A percentile compares a stretch with the other conserved stretches of the same genome.
Evolutionary conservation across 2,113 vertebrate genomes (phyloP).

Genomic region (Cyanoliseus patagonus): DNA sequence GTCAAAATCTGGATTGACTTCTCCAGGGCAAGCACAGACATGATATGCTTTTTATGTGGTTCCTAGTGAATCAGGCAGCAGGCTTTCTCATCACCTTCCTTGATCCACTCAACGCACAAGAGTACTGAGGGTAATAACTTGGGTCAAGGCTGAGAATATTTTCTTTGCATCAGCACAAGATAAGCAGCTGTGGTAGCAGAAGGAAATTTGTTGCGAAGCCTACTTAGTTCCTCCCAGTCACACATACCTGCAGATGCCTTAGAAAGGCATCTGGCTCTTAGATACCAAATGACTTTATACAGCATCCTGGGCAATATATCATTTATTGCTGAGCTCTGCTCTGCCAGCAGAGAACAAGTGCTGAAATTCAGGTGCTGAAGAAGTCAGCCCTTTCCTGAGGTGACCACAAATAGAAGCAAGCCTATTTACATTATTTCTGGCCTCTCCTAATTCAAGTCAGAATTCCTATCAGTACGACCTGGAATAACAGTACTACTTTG

Average conservation of each 20-base stretch:
- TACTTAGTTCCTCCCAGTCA: background rate
- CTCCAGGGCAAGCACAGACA: background rate
- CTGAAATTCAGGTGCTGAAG: constrained; percentile 14
- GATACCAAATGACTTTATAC: background rate
- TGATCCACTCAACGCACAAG: background rate
- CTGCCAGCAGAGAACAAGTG: background rate
- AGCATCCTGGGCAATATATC: background rate
- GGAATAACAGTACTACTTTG: background rate
- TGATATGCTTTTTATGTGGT: background rate
- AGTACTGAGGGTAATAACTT: background rate
- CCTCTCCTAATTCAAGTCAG: background rate
- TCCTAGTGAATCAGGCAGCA: background rate
- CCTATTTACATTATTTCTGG: background rate
- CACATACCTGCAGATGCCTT: background rate
- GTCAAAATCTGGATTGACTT: background rate
- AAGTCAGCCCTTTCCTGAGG: background rate
- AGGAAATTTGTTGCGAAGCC: background rate
- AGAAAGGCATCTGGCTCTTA: background rate
- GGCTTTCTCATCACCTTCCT: background rate
- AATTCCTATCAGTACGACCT: background rate
- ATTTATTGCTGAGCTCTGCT: background rate
- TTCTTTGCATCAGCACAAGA: background rate
- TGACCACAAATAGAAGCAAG: background rate
- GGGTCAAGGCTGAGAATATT: background rate
- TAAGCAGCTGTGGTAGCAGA: background rate